phyloP scores from a whole-genome alignment of 2,888 invertebrate genomes.

The Andrena marginata region DNA sequence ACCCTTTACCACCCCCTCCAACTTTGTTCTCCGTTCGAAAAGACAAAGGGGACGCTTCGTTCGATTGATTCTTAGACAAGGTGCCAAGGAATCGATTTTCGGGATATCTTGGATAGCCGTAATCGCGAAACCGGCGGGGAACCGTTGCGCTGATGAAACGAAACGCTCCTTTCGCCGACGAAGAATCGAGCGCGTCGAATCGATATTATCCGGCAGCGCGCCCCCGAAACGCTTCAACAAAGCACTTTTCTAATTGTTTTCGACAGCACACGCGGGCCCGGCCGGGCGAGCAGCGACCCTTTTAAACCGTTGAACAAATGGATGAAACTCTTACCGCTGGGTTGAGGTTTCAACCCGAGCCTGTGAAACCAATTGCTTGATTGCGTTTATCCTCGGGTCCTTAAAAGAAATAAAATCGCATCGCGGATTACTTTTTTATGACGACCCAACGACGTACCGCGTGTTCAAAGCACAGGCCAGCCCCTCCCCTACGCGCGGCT shows the following conservation, averaged over 20 bases:
- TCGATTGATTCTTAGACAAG: no score
- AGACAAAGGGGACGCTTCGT: no score
- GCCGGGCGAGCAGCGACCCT: constrained; percentile 56
- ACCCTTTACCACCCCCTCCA: no score
- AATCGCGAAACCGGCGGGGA: background rate
- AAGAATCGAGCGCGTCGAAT: constrained; percentile 20
- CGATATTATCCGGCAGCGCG: constrained; percentile 35
- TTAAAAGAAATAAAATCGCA: constrained; percentile 54
- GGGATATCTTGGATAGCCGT: background rate
- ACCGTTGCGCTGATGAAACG: background rate
- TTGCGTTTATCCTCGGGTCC: constrained; percentile 65
- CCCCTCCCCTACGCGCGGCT: background rate
- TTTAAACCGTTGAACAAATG: constrained; percentile 71
- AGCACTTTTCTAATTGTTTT: constrained; percentile 74
- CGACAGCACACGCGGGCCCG: constrained; percentile 41
- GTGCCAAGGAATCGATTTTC: background rate
- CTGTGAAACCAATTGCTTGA: constrained; percentile 69
- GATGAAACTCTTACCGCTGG: constrained; percentile 69
- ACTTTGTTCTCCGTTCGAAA: no score
- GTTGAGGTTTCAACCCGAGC: constrained; percentile 64
- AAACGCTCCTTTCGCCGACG: constrained; percentile 8
- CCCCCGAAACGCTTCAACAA: constrained; percentile 47
- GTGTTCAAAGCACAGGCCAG: constrained; percentile 1
- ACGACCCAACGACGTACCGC: constrained; percentile 18
- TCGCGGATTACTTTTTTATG: constrained; percentile 51